phyloP scores from a whole-genome alignment of 2,888 invertebrate genomes.

The Sceliomorpha sp. region DNA sequence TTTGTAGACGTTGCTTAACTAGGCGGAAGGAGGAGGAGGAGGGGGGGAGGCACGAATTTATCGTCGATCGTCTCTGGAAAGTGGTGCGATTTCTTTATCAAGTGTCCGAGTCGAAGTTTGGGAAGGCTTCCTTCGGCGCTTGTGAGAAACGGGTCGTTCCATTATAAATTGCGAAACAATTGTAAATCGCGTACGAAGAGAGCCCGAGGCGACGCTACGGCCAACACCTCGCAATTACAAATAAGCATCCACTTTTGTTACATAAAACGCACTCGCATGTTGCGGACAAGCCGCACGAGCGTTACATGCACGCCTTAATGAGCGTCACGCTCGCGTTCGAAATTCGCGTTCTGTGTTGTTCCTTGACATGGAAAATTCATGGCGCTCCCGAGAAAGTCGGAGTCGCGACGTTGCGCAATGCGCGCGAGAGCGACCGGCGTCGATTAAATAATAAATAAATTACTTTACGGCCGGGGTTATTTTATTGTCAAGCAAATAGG shows the following conservation, averaged over 20 bases:
- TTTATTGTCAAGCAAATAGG: conserved; percentile 67
- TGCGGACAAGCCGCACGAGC: conserved; percentile 41
- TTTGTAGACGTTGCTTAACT: too few species aligned
- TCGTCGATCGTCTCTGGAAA: too few species aligned
- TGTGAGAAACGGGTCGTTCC: too few species aligned
- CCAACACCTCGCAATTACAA: too few species aligned
- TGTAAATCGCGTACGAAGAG: too few species aligned
- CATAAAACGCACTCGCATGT: conserved; percentile 22
- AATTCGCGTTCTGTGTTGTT: conserved; percentile 48
- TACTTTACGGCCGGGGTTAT: conserved; percentile 62
- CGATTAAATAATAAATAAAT: conserved; percentile 68
- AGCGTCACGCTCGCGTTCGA: conserved; percentile 49
- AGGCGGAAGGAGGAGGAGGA: too few species aligned
- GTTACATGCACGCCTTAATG: conserved; percentile 58
- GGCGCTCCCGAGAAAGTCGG: conserved; percentile 24
- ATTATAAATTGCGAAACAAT: too few species aligned
- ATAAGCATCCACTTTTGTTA: conserved; percentile 7
- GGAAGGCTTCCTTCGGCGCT: too few species aligned
- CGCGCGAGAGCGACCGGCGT: conserved; percentile 26
- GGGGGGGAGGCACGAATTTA: too few species aligned
- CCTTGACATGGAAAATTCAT: conserved; percentile 31
- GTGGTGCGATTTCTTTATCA: too few species aligned
- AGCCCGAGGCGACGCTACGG: too few species aligned
- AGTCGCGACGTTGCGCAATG: conserved; percentile 28
- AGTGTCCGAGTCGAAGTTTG: too few species aligned